A percentile compares a stretch with the other conserved stretches of the same genome.
Conservation (phyloP, 2,113 vertebrate species). For the Cyanocitta stelleri region DNA sequence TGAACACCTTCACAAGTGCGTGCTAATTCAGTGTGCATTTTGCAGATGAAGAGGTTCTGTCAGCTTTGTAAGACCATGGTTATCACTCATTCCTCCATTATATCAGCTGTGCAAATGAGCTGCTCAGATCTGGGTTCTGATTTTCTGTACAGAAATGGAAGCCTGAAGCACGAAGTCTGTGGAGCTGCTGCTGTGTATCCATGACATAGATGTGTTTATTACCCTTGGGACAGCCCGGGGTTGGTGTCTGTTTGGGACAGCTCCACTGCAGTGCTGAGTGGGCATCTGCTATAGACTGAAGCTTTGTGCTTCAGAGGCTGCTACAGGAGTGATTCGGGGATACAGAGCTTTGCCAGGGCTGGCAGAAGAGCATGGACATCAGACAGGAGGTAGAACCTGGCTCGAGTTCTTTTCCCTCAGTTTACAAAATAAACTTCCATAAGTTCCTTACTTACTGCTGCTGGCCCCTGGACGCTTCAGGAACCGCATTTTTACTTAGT, state of each 20-base stretch:
- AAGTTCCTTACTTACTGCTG: neutral
- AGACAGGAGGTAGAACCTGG: neutral
- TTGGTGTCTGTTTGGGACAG: neutral
- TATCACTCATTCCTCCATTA: accelerated
- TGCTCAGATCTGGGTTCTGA: neutral
- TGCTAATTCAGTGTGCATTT: accelerated
- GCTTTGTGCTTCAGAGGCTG: neutral
- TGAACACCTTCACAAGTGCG: neutral
- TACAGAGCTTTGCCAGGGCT: neutral
- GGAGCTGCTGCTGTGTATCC: neutral
- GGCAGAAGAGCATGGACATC: neutral
- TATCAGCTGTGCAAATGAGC: no score
- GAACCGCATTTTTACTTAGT: neutral
- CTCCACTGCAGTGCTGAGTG: neutral
- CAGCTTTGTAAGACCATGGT: neutral
- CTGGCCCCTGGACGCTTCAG: accelerated
- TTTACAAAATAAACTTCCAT: accelerated
- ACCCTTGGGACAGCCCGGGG: neutral
- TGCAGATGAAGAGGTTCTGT: neutral
- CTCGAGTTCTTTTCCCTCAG: neutral
- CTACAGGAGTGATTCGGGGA: neutral
- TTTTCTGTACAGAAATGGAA: neutral
- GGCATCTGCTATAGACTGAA: neutral
- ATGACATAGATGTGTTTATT: accelerated
- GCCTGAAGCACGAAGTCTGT: neutral